Base-by-base conservation (phyloP, 2,888 invertebrate genomes). In the Melinaea menophilus region DNA sequence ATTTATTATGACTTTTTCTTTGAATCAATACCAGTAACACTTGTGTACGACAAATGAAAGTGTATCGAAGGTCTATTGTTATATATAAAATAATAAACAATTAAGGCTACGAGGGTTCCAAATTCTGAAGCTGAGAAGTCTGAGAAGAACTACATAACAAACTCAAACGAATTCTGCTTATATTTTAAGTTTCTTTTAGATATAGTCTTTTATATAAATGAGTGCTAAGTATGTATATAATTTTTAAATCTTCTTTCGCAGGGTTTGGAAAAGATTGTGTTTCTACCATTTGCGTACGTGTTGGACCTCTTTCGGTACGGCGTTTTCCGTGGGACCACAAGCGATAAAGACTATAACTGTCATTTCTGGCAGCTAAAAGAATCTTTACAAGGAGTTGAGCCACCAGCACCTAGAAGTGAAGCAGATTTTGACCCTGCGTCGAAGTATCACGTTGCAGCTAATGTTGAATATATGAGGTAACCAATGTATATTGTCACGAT, bases 251-350 rank as follows among this genome's bases (percentile, higher is more conserved):
- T 31, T 82, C 12, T 48, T 77, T 82, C 0, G 79, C 11, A 93
- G 92, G 94, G 94, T 13, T 83, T 95, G 33, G 92, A 93, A 13
- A 95, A 95, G 75, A 92, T 95, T 13, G 93, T 93, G 0, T 95
- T 94, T 77, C 83, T 95, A 2, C 95, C 95, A 0, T 93, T 93
- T 72, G 94, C 88, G 1, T 95, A 94, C 72, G 85, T 95, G 0
- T 91, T 95, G 71, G 95, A 95, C 63, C 77, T 93, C 41, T 95
- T 93, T 84, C 92, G 95, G 60, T 94, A 95, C 84, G 93, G 93
- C 56, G 92, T 94, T 1, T 94, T 94, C 80, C 88, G 92, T 0
- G 94, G 94, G 0, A 90, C 90, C 65, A 93, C 93, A 0, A 80
- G 86, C 0, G 82, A 92, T 0, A 86, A 92, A 7, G 89, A 93